Base-by-base conservation (phyloP, 2,113 vertebrate species). In the Perca schrenkii region DNA sequence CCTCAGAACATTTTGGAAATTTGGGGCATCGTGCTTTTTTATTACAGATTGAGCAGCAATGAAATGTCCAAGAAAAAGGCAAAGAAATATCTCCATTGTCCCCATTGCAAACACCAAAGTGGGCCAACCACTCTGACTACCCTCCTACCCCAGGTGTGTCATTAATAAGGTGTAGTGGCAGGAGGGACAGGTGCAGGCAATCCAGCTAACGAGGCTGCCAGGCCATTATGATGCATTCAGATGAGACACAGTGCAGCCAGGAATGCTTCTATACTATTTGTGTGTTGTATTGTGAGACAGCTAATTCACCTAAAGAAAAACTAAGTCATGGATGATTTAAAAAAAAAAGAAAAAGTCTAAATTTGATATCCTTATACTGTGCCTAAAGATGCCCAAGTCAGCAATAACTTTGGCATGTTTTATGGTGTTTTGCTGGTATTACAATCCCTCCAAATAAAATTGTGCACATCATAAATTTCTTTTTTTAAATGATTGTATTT, bases 101-200 rank as follows among this genome's bases (percentile, higher is more conserved):
- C 80, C 77, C 92, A 94, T 93, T 4, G 49, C 6, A 50, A 25
- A 60, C 1, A 17, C 64, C 53, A 65, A 62, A 77, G 49, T 25
- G 19, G 50, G 1, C 54, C 58, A 67, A 69, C 19, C 52, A 65
- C 64, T 53, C 50, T 66, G 17, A 12, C 2, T 0, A 1, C 11
- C 2, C 4, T 0, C 1, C 13, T 0, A 0, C 0, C 2, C 1
- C 69, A 52, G 34, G 62, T 46, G 69, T 49, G 52, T 28, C 61
- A 19, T 76, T 87, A 74, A 83, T 60, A 84, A 82, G 68, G 22
- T 47, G 60, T n/a, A 17, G 61, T 0, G 0, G 67, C 31, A 74
- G 19, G 56, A 36, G 62, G n/a, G 31, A 67, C 87, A 89, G 90
- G 79, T 92, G 93, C 3, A 16, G 40, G 12, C 7, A 88, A 80